Evolutionary conservation across 2,888 invertebrate genomes (phyloP).

Genomic region (Dolichomitus sp.): DNA sequence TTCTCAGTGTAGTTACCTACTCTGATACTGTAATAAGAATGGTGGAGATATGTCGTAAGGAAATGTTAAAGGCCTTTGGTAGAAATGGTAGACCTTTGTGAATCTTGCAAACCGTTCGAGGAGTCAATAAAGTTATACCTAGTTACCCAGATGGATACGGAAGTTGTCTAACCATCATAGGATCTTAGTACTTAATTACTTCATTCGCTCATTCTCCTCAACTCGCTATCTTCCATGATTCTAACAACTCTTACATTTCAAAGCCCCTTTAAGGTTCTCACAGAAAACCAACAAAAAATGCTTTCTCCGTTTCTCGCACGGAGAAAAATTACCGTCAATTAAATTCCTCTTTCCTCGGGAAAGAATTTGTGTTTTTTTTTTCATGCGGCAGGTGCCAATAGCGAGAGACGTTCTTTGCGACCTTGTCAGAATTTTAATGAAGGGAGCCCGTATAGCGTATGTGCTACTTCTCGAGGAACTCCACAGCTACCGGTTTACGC

Average conservation of each 20-base stretch:
- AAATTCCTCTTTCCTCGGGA: not conserved
- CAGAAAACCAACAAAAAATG: not conserved
- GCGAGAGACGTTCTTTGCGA: slow-evolving; percentile 40
- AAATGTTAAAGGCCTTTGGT: no score
- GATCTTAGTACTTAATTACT: not conserved
- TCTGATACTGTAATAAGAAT: no score
- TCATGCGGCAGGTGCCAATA: slow-evolving; percentile 40
- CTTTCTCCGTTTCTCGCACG: not conserved
- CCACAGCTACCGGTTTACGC: slow-evolving; percentile 58
- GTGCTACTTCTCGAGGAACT: slow-evolving; percentile 46
- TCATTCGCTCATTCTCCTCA: not conserved
- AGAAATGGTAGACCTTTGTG: no score
- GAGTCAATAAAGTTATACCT: not conserved
- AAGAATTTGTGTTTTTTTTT: slow-evolving; percentile 20
- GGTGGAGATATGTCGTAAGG: not conserved
- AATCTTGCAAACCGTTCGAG: not conserved
- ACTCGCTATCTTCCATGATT: not conserved
- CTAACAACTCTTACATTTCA: not conserved
- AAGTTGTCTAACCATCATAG: not conserved
- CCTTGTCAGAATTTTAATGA: slow-evolving; percentile 63
- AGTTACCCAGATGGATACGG: not conserved
- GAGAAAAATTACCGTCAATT: slow-evolving; percentile 8
- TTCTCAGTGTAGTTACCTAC: no score
- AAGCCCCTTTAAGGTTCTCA: not conserved
- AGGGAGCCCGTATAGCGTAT: slow-evolving; percentile 44